Conservation (phyloP, 2,888 invertebrate genomes). For the Amitus sp. region DNA sequence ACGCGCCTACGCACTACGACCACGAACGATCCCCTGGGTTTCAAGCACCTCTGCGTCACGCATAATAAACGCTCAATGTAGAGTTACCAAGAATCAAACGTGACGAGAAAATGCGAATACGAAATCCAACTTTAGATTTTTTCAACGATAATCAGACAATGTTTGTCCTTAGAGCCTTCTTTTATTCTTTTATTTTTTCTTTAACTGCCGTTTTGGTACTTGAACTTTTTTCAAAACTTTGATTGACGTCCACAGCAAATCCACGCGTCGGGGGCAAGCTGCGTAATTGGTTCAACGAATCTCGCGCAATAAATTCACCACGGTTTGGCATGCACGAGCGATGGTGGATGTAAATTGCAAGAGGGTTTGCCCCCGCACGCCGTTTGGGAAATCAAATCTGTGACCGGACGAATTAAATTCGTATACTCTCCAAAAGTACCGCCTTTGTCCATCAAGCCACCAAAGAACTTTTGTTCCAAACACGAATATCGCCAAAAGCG, state of each 20-base stretch:
- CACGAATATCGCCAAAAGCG: conserved; percentile 36
- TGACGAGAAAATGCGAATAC: conserved; percentile 7
- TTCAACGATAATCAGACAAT: background rate
- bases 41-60: conserved; percentile 23
- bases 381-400: conserved; percentile 51
- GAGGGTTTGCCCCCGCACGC: conserved; percentile 34
- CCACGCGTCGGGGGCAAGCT: conserved; percentile 10
- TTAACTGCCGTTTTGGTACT: no score
- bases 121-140: conserved; percentile 10
- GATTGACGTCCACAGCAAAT: no score
- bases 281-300: conserved; percentile 51
- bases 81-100: conserved; percentile 15
- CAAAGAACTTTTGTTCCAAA: conserved; percentile 40
- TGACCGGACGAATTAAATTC: conserved; percentile 51
- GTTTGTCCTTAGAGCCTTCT: no score
- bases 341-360: conserved; percentile 36
- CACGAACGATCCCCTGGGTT: conserved; percentile 24
- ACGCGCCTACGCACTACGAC: conserved; percentile 23
- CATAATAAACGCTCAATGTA: conserved; percentile 24
- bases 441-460: conserved; percentile 37
- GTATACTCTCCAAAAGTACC: conserved; percentile 47
- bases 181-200: no score
- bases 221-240: background rate
- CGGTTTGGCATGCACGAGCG: conserved; percentile 36
- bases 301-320: conserved; percentile 48